Evolutionary conservation across 2,113 vertebrate species (phyloP).

Genomic region (Gadus macrocephalus): DNA sequence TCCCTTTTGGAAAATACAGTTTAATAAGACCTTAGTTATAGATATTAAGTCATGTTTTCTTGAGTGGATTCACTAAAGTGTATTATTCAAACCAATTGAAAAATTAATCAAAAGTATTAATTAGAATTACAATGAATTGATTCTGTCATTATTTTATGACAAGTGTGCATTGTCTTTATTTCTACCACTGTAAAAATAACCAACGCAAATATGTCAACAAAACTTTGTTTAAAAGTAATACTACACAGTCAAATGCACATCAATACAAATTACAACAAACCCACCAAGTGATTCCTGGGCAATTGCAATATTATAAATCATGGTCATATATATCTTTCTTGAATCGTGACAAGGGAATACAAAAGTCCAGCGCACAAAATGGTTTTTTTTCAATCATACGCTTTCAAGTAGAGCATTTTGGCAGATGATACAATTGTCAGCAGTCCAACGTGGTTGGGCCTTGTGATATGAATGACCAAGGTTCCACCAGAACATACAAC

Average conservation of each 20-base stretch:
- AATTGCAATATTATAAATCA: constrained; percentile 13
- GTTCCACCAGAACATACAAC: constrained; percentile 32
- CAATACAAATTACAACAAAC: constrained; percentile 40
- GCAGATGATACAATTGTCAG: constrained; percentile 36
- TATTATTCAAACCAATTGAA: too few species aligned
- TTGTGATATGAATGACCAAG: constrained; percentile 29
- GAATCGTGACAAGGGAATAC: constrained; percentile 13
- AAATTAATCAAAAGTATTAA: too few species aligned
- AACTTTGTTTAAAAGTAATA: constrained; percentile 43
- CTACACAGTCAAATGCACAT: constrained; percentile 54
- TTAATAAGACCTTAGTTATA: too few species aligned
- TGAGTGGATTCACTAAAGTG: too few species aligned
- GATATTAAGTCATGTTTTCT: too few species aligned
- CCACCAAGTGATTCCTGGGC: constrained; percentile 34
- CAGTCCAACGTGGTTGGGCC: constrained; percentile 39
- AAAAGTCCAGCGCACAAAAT: constrained; percentile 19
- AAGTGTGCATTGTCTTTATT: constrained; percentile 42
- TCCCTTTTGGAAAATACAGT: too few species aligned
- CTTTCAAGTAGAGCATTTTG: constrained; percentile 51
- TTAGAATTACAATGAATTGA: too few species aligned
- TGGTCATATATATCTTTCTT: constrained; percentile 1
- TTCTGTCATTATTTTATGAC: not conserved
- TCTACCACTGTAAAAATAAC: constrained; percentile 35
- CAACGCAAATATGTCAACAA: not conserved
- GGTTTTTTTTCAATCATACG: constrained; percentile 2